Conservation (phyloP, 2,113 vertebrate species). For the Nasalis larvatus region DNA sequence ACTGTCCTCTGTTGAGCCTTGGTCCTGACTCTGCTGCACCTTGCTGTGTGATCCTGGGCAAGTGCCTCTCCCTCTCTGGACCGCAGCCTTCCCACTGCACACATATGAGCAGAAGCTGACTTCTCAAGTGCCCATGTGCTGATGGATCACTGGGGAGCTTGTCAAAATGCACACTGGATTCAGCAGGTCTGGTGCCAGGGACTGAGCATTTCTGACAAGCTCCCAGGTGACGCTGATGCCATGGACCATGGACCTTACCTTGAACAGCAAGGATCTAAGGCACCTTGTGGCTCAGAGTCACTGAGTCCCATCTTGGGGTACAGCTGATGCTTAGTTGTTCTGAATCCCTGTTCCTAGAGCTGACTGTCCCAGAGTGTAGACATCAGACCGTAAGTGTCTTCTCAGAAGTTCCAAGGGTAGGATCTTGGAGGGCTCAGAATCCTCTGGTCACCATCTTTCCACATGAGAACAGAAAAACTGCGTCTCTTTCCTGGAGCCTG, state of each 20-base stretch:
- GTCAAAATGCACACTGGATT: accelerated
- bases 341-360: background rate
- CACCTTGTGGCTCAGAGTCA: background rate
- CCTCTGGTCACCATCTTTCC: background rate
- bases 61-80: background rate
- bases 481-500: background rate
- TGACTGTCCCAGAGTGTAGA: background rate
- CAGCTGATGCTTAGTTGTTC: accelerated
- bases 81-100: background rate
- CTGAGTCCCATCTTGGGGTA: background rate
- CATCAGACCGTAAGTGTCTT: background rate
- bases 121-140: background rate
- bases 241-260: background rate
- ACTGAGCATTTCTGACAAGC: accelerated
- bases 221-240: background rate
- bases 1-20: background rate
- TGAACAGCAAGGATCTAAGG: background rate
- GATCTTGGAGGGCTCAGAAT: background rate
- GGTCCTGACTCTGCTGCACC: background rate
- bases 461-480: background rate
- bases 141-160: background rate
- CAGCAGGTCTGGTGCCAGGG: background rate
- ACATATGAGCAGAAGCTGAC: background rate
- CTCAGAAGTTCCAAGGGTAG: background rate
- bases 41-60: background rate